phyloP scores from a whole-genome alignment of 2,888 invertebrate species.

The Noctua janthina region DNA sequence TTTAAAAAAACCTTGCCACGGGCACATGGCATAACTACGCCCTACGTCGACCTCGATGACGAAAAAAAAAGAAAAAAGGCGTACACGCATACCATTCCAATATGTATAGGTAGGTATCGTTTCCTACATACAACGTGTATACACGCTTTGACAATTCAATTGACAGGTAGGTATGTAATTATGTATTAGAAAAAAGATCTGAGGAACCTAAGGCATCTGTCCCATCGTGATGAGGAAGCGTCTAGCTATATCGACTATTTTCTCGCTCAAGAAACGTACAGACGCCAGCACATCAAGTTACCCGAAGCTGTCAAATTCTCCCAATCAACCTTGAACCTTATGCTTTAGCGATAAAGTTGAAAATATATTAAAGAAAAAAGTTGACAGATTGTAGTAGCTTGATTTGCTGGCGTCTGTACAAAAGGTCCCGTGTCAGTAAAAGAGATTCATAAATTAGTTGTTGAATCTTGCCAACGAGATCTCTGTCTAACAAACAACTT shows the following conservation, averaged over 20 bases:
- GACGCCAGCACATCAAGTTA: too few species aligned
- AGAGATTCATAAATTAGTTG: neutral
- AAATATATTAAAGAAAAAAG: too few species aligned
- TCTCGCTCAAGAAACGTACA: neutral
- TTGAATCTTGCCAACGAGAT: neutral
- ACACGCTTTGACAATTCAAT: constrained; percentile 31
- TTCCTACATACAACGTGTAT: constrained; percentile 22
- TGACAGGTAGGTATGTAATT: constrained; percentile 31
- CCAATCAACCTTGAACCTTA: too few species aligned
- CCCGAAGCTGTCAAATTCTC: too few species aligned
- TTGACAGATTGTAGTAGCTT: too few species aligned
- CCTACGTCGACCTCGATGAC: constrained; percentile 44
- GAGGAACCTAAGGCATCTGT: constrained; percentile 9
- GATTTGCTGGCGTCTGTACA: neutral
- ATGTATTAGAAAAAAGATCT: constrained; percentile 32
- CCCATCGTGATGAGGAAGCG: neutral
- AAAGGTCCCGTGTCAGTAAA: neutral
- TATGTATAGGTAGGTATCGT: neutral
- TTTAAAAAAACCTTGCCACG: constrained; percentile 49
- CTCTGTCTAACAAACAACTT: neutral
- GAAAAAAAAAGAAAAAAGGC: constrained; percentile 16
- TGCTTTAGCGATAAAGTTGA: too few species aligned
- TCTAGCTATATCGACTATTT: neutral
- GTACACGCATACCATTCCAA: constrained; percentile 39
- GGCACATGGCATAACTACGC: constrained; percentile 39